phyloP scores from a whole-genome alignment of 2,888 invertebrate species.

The Mimas tiliae region DNA sequence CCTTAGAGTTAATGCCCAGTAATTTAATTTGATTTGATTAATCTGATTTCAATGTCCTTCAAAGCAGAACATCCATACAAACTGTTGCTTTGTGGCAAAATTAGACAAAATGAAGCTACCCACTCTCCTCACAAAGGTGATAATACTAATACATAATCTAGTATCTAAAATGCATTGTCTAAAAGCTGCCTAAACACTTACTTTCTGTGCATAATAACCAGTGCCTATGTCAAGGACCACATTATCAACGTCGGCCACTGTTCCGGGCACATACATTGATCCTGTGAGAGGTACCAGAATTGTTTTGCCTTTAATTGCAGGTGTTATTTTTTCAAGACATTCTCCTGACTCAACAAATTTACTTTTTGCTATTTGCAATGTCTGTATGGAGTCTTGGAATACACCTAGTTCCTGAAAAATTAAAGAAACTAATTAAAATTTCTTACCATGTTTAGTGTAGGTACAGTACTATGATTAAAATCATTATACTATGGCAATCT shows the following conservation, averaged over 20 bases:
- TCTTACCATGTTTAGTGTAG: too few relatives aligned
- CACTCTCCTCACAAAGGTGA: too few relatives aligned
- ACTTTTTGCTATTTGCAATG: constrained; percentile 94
- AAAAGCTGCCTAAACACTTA: constrained; percentile 56
- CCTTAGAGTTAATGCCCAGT: too few relatives aligned
- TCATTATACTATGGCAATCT: too few relatives aligned
- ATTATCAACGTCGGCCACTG: constrained; percentile 91
- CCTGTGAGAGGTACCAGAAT: constrained; percentile 97
- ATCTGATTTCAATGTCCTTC: too few relatives aligned
- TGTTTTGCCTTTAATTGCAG: constrained; percentile 91
- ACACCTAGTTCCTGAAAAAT: constrained; percentile 90
- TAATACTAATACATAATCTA: too few relatives aligned
- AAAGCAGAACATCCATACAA: too few relatives aligned
- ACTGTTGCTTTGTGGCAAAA: too few relatives aligned
- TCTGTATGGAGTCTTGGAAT: constrained; percentile 95
- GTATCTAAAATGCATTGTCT: background rate
- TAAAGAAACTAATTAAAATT: background rate
- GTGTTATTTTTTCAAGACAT: constrained; percentile 91
- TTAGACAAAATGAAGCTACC: too few relatives aligned
- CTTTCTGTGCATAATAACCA: constrained; percentile 98
- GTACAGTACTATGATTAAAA: too few relatives aligned
- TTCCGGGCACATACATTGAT: constrained; percentile 98
- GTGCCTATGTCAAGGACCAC: constrained; percentile 98
- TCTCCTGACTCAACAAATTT: constrained; percentile 96
- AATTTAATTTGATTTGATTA: too few relatives aligned